phyloP scores from a whole-genome alignment of 1,140 invertebrate species.

The Argopecten irradians region DNA sequence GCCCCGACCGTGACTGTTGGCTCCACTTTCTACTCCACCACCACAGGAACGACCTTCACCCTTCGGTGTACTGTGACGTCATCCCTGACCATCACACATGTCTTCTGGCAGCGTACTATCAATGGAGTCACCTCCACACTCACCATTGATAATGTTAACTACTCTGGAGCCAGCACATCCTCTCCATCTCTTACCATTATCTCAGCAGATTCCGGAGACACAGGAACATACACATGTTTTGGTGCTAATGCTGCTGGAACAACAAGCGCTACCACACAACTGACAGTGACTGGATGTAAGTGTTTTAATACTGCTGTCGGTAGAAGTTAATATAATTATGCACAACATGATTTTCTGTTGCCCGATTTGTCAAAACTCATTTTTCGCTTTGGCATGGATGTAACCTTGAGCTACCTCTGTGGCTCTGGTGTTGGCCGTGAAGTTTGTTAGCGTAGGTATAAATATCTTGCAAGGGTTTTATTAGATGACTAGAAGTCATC shows the following conservation, averaged over 20 bases:
- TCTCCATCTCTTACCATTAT: constrained; percentile 43
- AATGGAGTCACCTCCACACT: neutral
- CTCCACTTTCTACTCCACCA: neutral
- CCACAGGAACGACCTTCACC: neutral
- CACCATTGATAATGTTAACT: constrained; percentile 15
- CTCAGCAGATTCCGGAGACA: constrained; percentile 24
- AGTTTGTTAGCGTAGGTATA: too few species aligned
- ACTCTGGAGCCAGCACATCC: neutral
- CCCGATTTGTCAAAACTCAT: too few species aligned
- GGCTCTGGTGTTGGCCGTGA: too few species aligned
- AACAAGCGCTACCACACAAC: neutral
- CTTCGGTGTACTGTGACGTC: neutral
- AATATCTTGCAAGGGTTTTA: too few species aligned
- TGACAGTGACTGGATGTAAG: neutral
- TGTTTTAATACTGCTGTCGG: too few species aligned
- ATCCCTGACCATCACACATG: neutral
- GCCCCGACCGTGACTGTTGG: neutral
- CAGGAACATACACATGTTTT: constrained; percentile 37
- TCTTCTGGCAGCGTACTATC: neutral
- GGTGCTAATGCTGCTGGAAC: constrained; percentile 38
- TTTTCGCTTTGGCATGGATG: too few species aligned
- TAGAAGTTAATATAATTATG: too few species aligned
- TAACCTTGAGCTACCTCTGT: too few species aligned
- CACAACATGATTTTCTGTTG: too few species aligned
- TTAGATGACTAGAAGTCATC: too few species aligned